phyloP scores from a whole-genome alignment of 2,113 vertebrate species.

The Galbula dea region DNA sequence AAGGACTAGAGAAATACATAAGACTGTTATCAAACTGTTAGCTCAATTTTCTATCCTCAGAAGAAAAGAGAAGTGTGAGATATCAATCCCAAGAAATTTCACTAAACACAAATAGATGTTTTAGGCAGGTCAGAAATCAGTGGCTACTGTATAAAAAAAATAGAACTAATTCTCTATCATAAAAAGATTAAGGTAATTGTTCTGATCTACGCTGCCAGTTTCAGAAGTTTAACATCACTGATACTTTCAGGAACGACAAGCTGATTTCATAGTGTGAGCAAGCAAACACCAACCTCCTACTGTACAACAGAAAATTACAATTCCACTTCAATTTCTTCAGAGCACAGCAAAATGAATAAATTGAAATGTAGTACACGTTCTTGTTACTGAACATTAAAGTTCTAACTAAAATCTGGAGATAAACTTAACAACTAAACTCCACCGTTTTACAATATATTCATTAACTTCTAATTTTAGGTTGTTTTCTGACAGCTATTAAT shows the following conservation, averaged over 20 bases:
- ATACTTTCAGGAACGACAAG: not conserved
- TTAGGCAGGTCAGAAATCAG: not conserved
- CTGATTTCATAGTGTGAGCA: not conserved
- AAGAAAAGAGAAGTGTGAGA: not conserved
- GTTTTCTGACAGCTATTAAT: not conserved
- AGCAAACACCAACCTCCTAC: not conserved
- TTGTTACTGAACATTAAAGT: not conserved
- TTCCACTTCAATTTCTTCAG: not conserved
- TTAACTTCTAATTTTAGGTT: not conserved
- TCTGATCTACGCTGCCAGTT: not conserved
- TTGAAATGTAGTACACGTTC: not conserved
- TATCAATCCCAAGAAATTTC: not conserved
- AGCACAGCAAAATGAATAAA: not conserved
- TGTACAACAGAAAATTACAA: not conserved
- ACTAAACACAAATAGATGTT: not conserved
- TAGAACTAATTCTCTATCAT: not conserved
- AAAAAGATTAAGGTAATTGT: not conserved
- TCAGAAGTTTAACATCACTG: not conserved
- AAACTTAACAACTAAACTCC: not conserved
- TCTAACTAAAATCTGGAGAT: not conserved
- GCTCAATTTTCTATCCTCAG: slow-evolving; percentile 20
- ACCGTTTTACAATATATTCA: not conserved
- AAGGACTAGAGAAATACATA: not conserved
- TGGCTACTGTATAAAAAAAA: not conserved
- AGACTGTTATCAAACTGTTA: not conserved